These are phyloP conservation scores for Platorchestia sp. DNA, from an alignment of 1,140 invertebrate genomes.

Conservation along the genomic window DNA sequence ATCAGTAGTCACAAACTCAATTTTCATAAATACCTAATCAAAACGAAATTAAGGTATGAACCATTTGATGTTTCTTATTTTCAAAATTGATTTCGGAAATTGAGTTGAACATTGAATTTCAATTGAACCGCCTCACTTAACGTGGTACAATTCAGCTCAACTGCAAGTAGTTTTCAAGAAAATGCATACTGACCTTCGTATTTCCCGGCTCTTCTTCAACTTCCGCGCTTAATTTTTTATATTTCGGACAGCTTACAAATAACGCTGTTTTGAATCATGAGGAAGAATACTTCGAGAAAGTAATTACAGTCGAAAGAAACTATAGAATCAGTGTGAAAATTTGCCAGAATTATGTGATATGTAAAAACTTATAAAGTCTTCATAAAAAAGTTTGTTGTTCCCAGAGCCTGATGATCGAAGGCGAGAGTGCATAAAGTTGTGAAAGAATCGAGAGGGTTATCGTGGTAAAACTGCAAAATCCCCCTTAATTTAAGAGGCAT, in stretches of 20 bases:
- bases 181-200: not conserved
- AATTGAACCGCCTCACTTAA: no score
- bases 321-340: no score
- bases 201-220: not conserved
- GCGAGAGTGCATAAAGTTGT: not conserved
- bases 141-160: not conserved
- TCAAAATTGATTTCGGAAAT: no score
- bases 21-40: no score
- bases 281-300: not conserved
- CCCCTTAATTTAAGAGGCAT: not conserved
- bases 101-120: no score
- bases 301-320: not conserved
- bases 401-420: not conserved
- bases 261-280: not conserved
- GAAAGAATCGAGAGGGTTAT: not conserved
- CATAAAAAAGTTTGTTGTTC: not conserved
- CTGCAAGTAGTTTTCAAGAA: not conserved
- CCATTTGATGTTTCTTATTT: no score
- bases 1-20: no score
- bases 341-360: no score
- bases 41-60: no score
- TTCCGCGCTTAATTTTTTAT: not conserved
- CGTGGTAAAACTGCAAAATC: not conserved
- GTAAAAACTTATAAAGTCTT: not conserved
- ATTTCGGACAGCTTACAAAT: not conserved